Percentiles rank a stretch among this genome's conserved stretches.
Conservation (phyloP, 92 coral and sea anemone species). For the Epizoanthus stellaris region DNA sequence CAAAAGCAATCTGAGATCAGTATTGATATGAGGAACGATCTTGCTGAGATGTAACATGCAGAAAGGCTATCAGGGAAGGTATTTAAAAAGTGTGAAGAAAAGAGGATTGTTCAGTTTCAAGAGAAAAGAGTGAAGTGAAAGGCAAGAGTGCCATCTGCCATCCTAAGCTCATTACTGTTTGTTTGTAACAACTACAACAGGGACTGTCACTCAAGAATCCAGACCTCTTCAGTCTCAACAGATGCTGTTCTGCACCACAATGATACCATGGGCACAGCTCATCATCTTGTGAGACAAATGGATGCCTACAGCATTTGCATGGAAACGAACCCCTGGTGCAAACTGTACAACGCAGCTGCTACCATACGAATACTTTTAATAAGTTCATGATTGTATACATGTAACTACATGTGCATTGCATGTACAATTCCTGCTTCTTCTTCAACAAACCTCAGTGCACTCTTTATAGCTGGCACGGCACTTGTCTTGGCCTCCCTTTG, state of each 20-base stretch:
- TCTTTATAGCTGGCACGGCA: slow-evolving; percentile 84
- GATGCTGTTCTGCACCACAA: neutral
- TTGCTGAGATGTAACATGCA: no score
- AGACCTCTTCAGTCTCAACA: neutral
- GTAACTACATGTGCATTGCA: neutral
- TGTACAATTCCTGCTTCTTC: neutral
- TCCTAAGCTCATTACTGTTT: no score
- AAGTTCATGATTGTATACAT: neutral
- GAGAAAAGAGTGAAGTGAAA: no score
- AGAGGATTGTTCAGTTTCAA: no score
- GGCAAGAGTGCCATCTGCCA: no score
- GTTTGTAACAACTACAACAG: no score
- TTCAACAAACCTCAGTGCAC: slow-evolving; percentile 77
- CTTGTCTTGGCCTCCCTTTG: slow-evolving; percentile 93
- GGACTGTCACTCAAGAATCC: no score
- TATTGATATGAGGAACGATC: no score
- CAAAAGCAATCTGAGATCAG: no score
- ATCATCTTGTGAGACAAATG: neutral
- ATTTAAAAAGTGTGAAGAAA: no score
- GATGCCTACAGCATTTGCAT: neutral
- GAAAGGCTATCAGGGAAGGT: no score
- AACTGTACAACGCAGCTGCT: no score
- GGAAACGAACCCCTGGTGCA: neutral
- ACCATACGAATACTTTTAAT: neutral
- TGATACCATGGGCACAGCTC: neutral